Conservation (phyloP, 2,888 invertebrate genomes). For the Epinotia demarniana region DNA sequence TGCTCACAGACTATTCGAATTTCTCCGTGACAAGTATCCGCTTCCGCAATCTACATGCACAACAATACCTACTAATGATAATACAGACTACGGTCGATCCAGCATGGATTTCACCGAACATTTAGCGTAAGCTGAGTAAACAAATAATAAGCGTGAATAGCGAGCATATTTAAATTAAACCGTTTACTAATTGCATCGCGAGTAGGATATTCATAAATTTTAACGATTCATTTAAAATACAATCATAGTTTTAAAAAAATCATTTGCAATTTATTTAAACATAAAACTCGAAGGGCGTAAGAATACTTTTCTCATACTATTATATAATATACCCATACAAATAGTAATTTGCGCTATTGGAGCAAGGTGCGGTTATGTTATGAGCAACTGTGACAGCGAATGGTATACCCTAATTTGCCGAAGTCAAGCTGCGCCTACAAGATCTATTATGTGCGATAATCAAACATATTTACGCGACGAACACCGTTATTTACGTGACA, state of each 20-base stretch:
- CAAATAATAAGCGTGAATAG: conserved; percentile 11
- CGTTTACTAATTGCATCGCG: conserved; percentile 4
- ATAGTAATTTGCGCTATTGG: neutral
- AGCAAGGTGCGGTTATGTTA: neutral
- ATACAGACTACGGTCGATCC: neutral
- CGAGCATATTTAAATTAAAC: conserved; percentile 9
- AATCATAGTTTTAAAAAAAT: neutral
- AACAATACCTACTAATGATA: neutral
- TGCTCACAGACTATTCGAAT: neutral
- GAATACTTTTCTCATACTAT: no score
- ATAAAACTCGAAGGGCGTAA: neutral
- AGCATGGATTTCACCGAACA: neutral
- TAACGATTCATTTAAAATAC: neutral
- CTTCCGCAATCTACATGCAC: neutral
- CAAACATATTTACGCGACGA: neutral
- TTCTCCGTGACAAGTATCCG: no score
- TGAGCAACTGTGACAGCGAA: neutral
- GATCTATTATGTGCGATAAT: neutral
- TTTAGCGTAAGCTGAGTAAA: conserved; percentile 26
- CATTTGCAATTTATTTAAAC: neutral
- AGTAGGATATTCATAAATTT: neutral
- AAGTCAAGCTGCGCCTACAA: neutral
- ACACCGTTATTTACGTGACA: neutral
- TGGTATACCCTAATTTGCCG: neutral
- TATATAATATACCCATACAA: no score